A percentile compares a stretch with the other conserved stretches of the same genome.
phyloP scores from a whole-genome alignment of 2,113 vertebrate genomes.

The Fulica atra region DNA sequence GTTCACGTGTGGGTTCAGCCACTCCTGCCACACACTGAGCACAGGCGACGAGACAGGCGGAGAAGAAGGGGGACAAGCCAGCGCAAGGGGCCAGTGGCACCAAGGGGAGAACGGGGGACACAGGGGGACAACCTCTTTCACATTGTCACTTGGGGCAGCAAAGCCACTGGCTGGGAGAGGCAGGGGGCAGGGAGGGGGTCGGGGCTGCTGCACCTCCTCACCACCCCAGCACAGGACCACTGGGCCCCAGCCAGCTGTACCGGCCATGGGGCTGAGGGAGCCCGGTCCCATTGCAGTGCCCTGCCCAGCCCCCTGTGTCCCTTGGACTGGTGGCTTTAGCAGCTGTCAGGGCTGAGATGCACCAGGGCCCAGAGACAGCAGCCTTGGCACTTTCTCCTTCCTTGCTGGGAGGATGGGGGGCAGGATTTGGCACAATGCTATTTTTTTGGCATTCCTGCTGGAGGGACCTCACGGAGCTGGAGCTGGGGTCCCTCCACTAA shows the following conservation, averaged over 20 bases:
- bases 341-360: not conserved
- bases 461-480: not conserved
- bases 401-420: not conserved
- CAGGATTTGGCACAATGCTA: not conserved
- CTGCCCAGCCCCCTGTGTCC: not conserved
- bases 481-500: not conserved
- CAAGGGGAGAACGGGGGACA: not conserved
- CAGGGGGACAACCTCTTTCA: not conserved
- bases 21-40: not conserved
- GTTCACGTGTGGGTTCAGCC: not conserved
- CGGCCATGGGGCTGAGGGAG: not conserved
- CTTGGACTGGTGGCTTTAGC: not conserved
- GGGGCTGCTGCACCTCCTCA: not conserved
- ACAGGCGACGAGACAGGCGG: not conserved
- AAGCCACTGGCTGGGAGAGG: not conserved
- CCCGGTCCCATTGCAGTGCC: not conserved
- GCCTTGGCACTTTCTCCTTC: accelerated
- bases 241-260: not conserved
- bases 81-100: not conserved
- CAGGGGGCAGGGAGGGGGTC: not conserved
- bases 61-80: not conserved
- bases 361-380: not conserved
- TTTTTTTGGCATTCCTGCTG: not conserved
- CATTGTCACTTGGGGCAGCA: not conserved
- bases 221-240: not conserved